Conservation (phyloP, 2,888 invertebrate species). For the Corythucha ciliata region DNA sequence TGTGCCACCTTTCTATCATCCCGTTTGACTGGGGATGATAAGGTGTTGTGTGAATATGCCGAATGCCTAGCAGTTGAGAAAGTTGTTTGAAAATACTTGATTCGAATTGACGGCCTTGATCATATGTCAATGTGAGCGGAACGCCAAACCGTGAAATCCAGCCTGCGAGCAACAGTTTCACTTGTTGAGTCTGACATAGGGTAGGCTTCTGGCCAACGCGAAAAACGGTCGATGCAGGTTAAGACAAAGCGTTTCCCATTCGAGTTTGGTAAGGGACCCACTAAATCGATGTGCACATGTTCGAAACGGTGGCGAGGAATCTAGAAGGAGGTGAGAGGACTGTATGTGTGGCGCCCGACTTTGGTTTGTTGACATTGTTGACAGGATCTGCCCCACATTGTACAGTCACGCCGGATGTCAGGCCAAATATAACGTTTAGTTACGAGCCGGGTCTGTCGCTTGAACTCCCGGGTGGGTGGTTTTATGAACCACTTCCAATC, state of each 20-base stretch:
- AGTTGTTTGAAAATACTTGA: conserved; percentile 36
- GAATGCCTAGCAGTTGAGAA: background rate
- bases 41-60: background rate
- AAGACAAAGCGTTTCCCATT: conserved; percentile 37
- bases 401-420: conserved; percentile 28
- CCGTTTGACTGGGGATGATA: background rate
- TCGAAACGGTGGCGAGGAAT: conserved; percentile 36
- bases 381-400: conserved; percentile 36
- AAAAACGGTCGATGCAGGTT: conserved; percentile 37
- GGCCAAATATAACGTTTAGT: conserved; percentile 34
- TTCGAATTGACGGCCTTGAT: conserved; percentile 40
- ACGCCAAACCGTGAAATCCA: conserved; percentile 43
- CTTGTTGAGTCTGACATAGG: conserved; percentile 39
- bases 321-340: conserved; percentile 5
- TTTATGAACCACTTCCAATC: conserved; percentile 31
- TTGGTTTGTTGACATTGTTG: conserved; percentile 38
- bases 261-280: conserved; percentile 40
- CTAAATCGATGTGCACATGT: conserved; percentile 42
- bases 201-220: conserved; percentile 40
- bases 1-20: background rate
- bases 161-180: conserved; percentile 38
- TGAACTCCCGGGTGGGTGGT: conserved; percentile 30
- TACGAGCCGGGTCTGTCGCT: conserved; percentile 24
- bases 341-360: conserved; percentile 26
- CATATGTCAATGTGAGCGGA: conserved; percentile 39